Base-by-base conservation (phyloP, 2,888 invertebrate species). In the Aphelenchoides bicaudatus region DNA sequence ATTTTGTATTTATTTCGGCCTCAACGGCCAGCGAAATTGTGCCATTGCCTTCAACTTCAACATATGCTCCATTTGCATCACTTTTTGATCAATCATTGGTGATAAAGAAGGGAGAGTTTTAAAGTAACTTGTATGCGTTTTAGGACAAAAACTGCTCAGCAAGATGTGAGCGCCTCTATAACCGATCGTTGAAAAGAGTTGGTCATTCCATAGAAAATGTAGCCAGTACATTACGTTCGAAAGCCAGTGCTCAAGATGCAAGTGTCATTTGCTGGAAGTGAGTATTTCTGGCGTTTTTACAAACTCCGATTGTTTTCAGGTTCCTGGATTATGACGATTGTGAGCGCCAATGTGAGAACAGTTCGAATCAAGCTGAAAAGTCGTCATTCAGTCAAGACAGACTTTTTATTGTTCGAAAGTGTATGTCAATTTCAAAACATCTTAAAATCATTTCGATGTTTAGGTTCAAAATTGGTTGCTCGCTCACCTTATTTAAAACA, bases 151-250 rank as follows among this genome's bases (percentile, higher is more conserved):
- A 56, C 13, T 54, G 55, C 27, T n/a, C 27, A 8, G 43, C 54
- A 8, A 19, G 59, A 63, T 59, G 59, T 23, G 60, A 52, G 30
- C 63, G 59, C 13, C 63, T 59, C 16, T 63, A 62, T 21, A 27
- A 31, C 23, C 49, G 59, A 27, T 63, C 59, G 1, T 37, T 59
- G 5, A 19, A 64, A 23, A 61, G 56, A 25, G 49, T 63, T 10
- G 55, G 55, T n/a, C 43, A 8, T 16, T 39, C 49, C 6, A n/a
- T 49, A 6, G 43, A 49, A 13, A 39, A 28, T 39, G 49, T 49
- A 5, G 19, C 43, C 23, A 16, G 5, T 13, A 5, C 49, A 8
- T 39, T 27, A 5, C 49, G 43, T 6, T n/a, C n/a, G n/a, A 49
- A 4, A 6, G 37, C 49, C 6, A 49, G 43, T 16, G 6, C 43